These are phyloP conservation scores for Scolopax mira DNA, from an alignment of 2,113 vertebrate genomes.

Conservation along the genomic window DNA sequence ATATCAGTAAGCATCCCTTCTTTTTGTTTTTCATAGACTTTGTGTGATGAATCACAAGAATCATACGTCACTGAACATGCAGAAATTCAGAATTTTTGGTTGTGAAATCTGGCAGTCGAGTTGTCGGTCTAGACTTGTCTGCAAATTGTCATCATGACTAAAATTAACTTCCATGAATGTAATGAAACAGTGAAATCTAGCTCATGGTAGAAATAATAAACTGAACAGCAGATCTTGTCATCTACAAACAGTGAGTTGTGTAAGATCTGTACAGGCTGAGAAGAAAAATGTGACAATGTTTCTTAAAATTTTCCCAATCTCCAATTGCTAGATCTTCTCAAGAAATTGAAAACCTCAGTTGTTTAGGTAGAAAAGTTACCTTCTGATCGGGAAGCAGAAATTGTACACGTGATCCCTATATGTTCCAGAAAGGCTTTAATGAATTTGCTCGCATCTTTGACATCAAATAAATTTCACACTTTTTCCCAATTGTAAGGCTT, in stretches of 20 bases:
- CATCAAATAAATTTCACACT: background rate
- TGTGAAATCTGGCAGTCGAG: background rate
- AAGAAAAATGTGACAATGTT: background rate
- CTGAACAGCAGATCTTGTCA: background rate
- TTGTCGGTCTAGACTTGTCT: background rate
- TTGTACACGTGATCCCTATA: fast-evolving
- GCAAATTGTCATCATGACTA: background rate
- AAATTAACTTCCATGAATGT: background rate
- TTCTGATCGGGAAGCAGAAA: background rate
- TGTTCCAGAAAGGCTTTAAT: background rate
- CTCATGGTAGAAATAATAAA: background rate
- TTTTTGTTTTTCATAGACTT: background rate
- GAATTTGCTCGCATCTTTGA: background rate
- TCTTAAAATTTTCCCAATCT: background rate
- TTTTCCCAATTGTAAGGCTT: background rate
- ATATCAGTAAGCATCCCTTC: background rate
- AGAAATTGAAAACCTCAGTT: background rate
- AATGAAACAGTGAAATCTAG: background rate
- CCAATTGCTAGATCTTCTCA: background rate
- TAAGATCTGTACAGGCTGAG: background rate
- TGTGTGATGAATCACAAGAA: background rate
- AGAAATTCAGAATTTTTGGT: background rate
- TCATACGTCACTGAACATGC: fast-evolving
- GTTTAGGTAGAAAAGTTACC: background rate
- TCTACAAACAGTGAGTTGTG: background rate